These are phyloP conservation scores for Sturnus vulgaris DNA, from an alignment of 2,113 vertebrate genomes.

Conservation along the genomic window DNA sequence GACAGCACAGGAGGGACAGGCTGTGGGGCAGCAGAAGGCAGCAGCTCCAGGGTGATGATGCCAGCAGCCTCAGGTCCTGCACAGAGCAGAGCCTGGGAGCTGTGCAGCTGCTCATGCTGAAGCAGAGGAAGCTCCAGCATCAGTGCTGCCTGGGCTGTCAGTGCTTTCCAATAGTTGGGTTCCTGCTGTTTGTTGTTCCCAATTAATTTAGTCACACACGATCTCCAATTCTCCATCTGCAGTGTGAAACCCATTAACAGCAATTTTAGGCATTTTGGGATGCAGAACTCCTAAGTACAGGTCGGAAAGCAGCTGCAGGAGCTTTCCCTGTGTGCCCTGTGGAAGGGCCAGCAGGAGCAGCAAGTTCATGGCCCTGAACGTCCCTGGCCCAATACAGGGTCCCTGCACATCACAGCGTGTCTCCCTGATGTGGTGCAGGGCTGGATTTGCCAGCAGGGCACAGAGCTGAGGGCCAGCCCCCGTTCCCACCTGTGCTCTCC, in stretches of 20 bases:
- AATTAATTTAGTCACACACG: not conserved
- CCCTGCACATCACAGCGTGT: not conserved
- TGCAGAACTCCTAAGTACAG: not conserved
- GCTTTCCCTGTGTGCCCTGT: not conserved
- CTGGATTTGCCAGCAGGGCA: not conserved
- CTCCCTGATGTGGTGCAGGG: fast-evolving
- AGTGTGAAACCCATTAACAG: fast-evolving
- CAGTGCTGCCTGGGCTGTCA: fast-evolving
- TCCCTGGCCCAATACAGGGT: not conserved
- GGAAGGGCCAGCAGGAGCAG: not conserved
- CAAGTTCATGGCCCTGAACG: not conserved
- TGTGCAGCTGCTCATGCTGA: fast-evolving
- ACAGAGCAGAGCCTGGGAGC: not conserved
- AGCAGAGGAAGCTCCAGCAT: fast-evolving
- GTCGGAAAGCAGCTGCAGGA: not conserved
- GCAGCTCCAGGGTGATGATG: not conserved
- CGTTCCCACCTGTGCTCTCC: fast-evolving
- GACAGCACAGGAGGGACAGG: not conserved
- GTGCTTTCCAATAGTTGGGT: not conserved
- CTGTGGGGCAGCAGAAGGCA: not conserved
- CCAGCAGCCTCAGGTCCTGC: not conserved
- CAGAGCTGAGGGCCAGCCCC: not conserved
- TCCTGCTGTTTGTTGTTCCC: not conserved
- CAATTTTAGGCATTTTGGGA: not conserved
- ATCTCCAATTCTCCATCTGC: not conserved